Conservation (phyloP, 2,888 invertebrate species). For the Tyria jacobaeae region DNA sequence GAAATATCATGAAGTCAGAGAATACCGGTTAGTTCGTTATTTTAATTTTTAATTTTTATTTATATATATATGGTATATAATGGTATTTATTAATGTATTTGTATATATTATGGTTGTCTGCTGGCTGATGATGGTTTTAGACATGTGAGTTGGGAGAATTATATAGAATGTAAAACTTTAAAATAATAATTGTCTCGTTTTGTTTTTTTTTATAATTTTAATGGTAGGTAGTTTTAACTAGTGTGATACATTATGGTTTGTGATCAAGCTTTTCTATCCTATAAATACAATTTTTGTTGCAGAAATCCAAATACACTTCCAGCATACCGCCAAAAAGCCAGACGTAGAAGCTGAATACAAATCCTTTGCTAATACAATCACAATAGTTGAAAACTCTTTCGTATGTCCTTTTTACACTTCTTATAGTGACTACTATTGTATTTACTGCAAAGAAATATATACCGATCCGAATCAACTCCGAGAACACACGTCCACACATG, state of each 20-base stretch:
- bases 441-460: conserved; percentile 72
- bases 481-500: conserved; percentile 70
- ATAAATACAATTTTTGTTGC: conserved; percentile 44
- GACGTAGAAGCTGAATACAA: conserved; percentile 62
- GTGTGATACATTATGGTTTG: no score
- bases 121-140: no score
- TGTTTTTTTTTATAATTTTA: no score
- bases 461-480: conserved; percentile 69
- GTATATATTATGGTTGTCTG: no score
- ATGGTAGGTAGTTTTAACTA: no score
- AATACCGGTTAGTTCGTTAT: conserved; percentile 5
- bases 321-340: conserved; percentile 36
- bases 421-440: conserved; percentile 71
- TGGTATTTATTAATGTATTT: no score
- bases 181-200: no score
- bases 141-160: no score
- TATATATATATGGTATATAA: no score
- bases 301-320: conserved; percentile 26
- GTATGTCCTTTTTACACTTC: conserved; percentile 75
- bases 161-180: no score
- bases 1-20: not conserved
- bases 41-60: no score
- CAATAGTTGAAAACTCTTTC: conserved; percentile 70
- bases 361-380: conserved; percentile 59
- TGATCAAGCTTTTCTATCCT: no score